Conservation (phyloP, 2,888 invertebrate species). For the Parnassius mnemosyne region DNA sequence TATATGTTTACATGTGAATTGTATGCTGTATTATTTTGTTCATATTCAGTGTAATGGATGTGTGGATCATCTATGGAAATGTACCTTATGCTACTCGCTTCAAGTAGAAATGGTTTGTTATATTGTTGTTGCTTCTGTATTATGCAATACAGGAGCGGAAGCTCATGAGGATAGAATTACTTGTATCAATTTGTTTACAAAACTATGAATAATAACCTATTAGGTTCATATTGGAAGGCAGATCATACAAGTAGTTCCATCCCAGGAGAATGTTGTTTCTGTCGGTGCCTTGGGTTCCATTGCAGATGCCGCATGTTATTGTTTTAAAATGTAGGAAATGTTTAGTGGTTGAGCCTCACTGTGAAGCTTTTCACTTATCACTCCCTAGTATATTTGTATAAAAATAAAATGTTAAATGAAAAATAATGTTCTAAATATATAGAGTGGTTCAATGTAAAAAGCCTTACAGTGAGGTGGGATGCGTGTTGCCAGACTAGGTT, state of each 20-base stretch:
- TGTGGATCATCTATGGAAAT: slow-evolving; percentile 55
- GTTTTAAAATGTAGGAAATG: slow-evolving; percentile 64
- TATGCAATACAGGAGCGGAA: slow-evolving; percentile 39
- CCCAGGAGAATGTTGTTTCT: slow-evolving; percentile 38
- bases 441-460: slow-evolving; percentile 10
- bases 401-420: slow-evolving; percentile 29
- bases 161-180: slow-evolving; percentile 28
- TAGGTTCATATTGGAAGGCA: slow-evolving; percentile 46
- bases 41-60: slow-evolving; percentile 55
- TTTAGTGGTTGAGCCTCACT: slow-evolving; percentile 35
- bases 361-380: slow-evolving; percentile 18
- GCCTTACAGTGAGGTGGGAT: slow-evolving; percentile 29
- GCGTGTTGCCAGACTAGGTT: slow-evolving; percentile 36
- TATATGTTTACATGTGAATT: slow-evolving; percentile 48
- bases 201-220: slow-evolving; percentile 42
- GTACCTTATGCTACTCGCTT: slow-evolving; percentile 72
- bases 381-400: slow-evolving; percentile 25
- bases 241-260: slow-evolving; percentile 34
- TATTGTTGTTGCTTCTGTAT: slow-evolving; percentile 66
- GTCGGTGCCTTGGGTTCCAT: slow-evolving; percentile 36
- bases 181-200: slow-evolving; percentile 23
- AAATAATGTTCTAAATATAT: slow-evolving; percentile 4
- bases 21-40: slow-evolving; percentile 56
- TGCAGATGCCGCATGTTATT: slow-evolving; percentile 59
- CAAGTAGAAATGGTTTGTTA: slow-evolving; percentile 69